Base-by-base conservation (phyloP, 2,888 invertebrate species). In the Spilarctia lutea region DNA sequence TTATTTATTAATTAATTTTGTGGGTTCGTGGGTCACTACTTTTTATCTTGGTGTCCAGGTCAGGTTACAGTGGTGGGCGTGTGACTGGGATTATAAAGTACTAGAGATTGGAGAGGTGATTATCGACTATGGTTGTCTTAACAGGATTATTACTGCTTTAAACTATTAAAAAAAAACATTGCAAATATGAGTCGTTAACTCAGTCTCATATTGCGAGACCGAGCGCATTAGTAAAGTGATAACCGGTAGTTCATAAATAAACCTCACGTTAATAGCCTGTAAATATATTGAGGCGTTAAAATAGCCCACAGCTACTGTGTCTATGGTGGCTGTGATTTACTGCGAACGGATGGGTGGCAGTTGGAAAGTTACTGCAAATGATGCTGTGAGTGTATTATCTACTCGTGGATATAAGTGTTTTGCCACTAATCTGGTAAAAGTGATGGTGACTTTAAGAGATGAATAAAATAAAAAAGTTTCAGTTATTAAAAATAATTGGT, bases 221-320 rank as follows among this genome's bases (percentile, higher is more conserved):
- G 13, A 48, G 7, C 35, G 33, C 45, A 75, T 79, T 76, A 80
- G 69, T 76, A 79, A 78, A 80, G 77, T 82, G 85, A 84, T 84
- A 87, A 85, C 87, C 76, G 71, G 80, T 77, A 75, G 69, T 73
- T 75, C 76, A 87, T 90, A 90, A 90, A 91, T 88, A 87, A 88
- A 72, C 72, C 52, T 66, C 75, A 85, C 78, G 87, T 90, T 90
- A 91, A 91, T 89, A 89, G 84, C 85, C 83, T 86, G 86, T 86
- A 89, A 91, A 89, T 91, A 87, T 89, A 89, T 89, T 89, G 88
- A 89, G 89, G 89, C 87, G 89, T 88, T 88, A 87, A 86, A 86
- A 85, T 83, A 86, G 87, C 83, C 87, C 75, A 79, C 82, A 84
- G 83, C 85, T 78, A 73, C 68, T 65, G 79, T 81, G 84, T 80